Percentiles rank a stretch among this genome's conserved stretches.
Conservation (phyloP, 2,797 vertebrate genomes). For the Coregonus suidteri region DNA sequence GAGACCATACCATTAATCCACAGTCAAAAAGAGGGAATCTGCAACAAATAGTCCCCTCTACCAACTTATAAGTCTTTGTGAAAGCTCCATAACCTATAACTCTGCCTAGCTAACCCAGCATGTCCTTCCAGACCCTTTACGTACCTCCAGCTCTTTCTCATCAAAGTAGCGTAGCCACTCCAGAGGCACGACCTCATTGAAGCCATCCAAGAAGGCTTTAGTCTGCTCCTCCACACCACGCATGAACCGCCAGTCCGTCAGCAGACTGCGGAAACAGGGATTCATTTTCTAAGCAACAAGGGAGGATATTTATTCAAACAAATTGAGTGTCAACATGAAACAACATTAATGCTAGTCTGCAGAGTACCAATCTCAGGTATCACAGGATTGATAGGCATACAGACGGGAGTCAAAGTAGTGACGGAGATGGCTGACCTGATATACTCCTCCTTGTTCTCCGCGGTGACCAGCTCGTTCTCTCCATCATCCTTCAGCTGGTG, state of each 20-base stretch:
- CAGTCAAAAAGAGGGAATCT: neutral
- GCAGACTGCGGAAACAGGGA: constrained; percentile 73
- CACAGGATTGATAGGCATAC: too few relatives aligned
- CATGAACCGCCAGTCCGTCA: constrained; percentile 95
- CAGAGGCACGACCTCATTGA: constrained; percentile 94
- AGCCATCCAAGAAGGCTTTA: constrained; percentile 94
- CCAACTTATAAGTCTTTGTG: neutral
- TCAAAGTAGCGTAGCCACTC: constrained; percentile 98
- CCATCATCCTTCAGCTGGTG: constrained; percentile 93
- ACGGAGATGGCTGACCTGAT: constrained; percentile 79
- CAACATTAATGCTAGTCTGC: neutral
- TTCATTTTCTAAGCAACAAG: neutral
- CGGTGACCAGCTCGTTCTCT: constrained; percentile 90
- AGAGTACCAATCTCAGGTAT: neutral
- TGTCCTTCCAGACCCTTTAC: constrained; percentile 8
- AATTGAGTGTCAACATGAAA: neutral
- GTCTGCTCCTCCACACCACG: constrained; percentile 96
- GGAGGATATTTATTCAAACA: neutral
- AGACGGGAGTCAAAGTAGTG: too few relatives aligned
- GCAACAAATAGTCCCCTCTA: too few relatives aligned
- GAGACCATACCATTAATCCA: neutral
- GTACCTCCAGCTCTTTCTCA: constrained; percentile 96
- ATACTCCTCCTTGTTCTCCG: constrained; percentile 98
- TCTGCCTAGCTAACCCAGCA: neutral
- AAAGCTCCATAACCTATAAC: neutral